These are phyloP conservation scores for Artemia sinica DNA, from an alignment of 2,888 invertebrate species.

Conservation along the genomic window DNA sequence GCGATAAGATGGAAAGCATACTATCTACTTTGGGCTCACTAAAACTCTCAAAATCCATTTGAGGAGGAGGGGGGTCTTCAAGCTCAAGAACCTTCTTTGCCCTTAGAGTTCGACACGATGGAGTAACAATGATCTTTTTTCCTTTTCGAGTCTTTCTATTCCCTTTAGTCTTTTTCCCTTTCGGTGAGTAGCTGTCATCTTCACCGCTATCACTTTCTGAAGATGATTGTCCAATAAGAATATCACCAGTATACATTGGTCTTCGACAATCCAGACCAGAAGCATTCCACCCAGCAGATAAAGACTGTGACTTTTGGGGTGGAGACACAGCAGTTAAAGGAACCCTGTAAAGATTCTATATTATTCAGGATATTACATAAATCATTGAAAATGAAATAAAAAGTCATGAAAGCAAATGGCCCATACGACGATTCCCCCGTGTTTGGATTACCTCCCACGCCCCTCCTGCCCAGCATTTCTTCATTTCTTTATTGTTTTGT, in stretches of 20 bases:
- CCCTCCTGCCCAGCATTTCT: no score
- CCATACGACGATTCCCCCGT: no score
- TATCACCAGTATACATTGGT: background rate
- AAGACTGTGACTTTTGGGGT: background rate
- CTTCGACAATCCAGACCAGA: background rate
- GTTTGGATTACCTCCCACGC: no score
- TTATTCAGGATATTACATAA: background rate
- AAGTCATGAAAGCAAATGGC: no score
- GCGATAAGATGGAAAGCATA: background rate
- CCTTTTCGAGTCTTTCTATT: background rate
- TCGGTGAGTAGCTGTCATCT: constrained; percentile 4
- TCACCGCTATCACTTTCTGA: background rate
- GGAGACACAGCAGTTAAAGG: background rate
- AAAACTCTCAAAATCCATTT: background rate
- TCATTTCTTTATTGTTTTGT: no score
- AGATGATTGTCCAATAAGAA: constrained; percentile 6
- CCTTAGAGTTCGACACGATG: background rate
- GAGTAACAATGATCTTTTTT: constrained; percentile 9
- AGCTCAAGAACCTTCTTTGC: constrained; percentile 20
- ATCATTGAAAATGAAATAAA: no score
- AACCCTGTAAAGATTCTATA: background rate
- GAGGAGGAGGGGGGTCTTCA: constrained; percentile 24
- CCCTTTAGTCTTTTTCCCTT: constrained; percentile 11
- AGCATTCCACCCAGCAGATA: background rate
- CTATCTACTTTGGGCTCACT: constrained; percentile 13